Base-by-base conservation (phyloP, 2,888 invertebrate genomes). In the Apamea crenata region DNA sequence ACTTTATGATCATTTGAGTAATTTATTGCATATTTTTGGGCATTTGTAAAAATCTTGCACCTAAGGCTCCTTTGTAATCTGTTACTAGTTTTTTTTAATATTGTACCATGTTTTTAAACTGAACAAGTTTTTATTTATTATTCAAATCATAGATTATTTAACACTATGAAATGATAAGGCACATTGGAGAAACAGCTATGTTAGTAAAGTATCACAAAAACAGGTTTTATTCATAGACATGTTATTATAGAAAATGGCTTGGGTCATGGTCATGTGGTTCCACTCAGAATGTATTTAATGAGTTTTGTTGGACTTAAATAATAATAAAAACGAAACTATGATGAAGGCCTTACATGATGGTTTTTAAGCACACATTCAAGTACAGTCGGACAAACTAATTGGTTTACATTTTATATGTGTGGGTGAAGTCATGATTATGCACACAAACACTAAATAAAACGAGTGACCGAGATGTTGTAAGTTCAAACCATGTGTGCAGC, bases 221-320 rank as follows among this genome's bases (percentile, higher is more conserved):
- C 93, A 76, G 89, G 93, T 92, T 91, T 88, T 85, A 81, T 81
- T 84, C 78, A 87, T 78, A 82, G 78, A 89, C 70, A 87, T 87
- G 84, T 87, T 88, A 87, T 82, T 89, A 81, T 86, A 90, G 85
- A 92, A 92, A 93, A 93, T 92, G 91, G 86, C 91, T 91, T 83
- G 87, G 93, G 92, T 94, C 94, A 94, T 83, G 94, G 93, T 84
- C 92, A 91, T 78, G 36, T 71, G 78, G 72, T 81, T 66, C 56
- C 50, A 83, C 74, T 80, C 59, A 74, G 65, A 71, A 71, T 72
- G 50, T 77, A 76, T 73, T 75, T 83, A 85, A 78, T 86, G 69
- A 81, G 69, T 73, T 77, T 77, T 69, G 69, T 65, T 61, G 32
- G 44, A 71, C 29, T 56, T 74, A 29, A 47, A 67, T 63, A 32